Percentiles rank a stretch among this genome's conserved stretches.
Evolutionary conservation across 2,113 vertebrate genomes (phyloP).

Genomic region (Pogona vitticeps): DNA sequence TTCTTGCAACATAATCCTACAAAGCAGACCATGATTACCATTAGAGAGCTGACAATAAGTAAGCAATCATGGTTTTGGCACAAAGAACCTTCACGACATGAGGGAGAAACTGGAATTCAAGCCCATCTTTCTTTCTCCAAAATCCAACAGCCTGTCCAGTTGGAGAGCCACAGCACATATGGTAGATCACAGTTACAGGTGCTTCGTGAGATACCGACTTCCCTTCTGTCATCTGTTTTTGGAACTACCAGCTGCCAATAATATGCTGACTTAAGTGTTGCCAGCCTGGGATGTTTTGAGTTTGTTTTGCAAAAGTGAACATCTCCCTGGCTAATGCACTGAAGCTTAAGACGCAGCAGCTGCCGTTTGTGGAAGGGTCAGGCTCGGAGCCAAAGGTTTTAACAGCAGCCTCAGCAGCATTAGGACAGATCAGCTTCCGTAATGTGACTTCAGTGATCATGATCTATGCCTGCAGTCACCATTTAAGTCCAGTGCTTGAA

Average conservation of each 20-base stretch:
- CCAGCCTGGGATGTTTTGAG: not conserved
- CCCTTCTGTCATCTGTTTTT: not conserved
- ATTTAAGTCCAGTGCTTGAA: not conserved
- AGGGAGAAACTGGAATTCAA: not conserved
- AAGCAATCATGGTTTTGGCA: conserved; percentile 19
- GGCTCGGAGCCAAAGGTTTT: conserved; percentile 15
- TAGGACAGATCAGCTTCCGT: conserved; percentile 10
- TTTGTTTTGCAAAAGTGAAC: conserved; percentile 14
- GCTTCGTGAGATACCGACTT: not conserved
- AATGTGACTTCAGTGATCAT: not conserved
- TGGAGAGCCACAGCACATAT: not conserved
- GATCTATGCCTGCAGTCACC: conserved; percentile 16
- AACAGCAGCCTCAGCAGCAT: not conserved
- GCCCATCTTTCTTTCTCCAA: not conserved
- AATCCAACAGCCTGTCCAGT: not conserved
- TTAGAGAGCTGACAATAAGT: not conserved
- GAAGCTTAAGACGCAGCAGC: conserved; percentile 27
- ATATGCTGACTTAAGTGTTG: conserved; percentile 4
- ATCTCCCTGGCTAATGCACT: not conserved
- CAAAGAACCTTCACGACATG: not conserved
- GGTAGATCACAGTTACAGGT: not conserved
- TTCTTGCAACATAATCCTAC: not conserved
- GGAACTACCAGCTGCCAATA: not conserved
- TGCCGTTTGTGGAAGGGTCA: conserved; percentile 5
- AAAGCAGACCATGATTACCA: not conserved